These are phyloP conservation scores for Polyommatus icarus DNA, from an alignment of 2,888 invertebrate species.

Conservation along the genomic window DNA sequence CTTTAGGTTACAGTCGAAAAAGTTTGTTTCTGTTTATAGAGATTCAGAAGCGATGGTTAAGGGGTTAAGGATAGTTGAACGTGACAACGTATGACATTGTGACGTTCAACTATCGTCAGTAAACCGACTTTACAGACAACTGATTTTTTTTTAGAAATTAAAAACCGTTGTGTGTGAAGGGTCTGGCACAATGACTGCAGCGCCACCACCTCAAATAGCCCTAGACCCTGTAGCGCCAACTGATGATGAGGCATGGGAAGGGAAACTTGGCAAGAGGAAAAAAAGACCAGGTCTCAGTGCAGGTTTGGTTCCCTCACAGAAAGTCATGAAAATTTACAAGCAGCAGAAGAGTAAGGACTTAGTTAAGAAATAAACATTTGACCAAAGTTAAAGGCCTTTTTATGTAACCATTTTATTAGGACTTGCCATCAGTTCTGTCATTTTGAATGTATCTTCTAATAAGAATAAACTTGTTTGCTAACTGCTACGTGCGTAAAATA, in stretches of 20 bases:
- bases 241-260: slow-evolving; percentile 74
- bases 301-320: slow-evolving; percentile 89
- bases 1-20: too few relatives aligned
- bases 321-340: slow-evolving; percentile 89
- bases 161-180: slow-evolving; percentile 70
- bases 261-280: slow-evolving; percentile 80
- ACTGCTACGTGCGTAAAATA: too few relatives aligned
- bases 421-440: too few relatives aligned
- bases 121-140: too few relatives aligned
- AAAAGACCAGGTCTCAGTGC: slow-evolving; percentile 90
- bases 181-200: slow-evolving; percentile 61
- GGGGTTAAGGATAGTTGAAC: too few relatives aligned
- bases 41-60: too few relatives aligned
- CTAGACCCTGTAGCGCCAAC: slow-evolving; percentile 53
- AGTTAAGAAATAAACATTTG: slow-evolving; percentile 46
- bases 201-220: slow-evolving; percentile 56
- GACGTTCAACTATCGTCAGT: too few relatives aligned
- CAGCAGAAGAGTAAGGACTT: slow-evolving; percentile 79
- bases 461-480: too few relatives aligned
- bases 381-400: neutral
- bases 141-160: slow-evolving; percentile 62
- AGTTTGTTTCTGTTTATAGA: too few relatives aligned
- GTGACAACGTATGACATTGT: too few relatives aligned
- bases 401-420: neutral
- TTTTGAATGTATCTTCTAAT: too few relatives aligned